Evolutionary conservation across 2,113 vertebrate species (phyloP).

Genomic region (Chrysemys picta): DNA sequence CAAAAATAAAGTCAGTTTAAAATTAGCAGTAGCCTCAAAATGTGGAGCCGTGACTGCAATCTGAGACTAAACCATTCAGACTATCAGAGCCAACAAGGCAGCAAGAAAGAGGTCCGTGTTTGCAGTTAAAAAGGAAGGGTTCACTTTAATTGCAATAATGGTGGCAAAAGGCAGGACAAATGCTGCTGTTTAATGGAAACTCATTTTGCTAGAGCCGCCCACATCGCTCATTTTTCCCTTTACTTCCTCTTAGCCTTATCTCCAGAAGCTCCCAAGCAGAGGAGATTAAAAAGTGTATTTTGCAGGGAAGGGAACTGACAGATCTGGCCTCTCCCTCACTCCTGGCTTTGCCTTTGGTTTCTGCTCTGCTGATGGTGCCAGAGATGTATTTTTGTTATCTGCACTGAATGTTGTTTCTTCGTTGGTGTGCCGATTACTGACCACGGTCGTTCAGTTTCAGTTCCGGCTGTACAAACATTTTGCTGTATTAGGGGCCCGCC

Average conservation of each 20-base stretch:
- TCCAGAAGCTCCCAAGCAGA: neutral
- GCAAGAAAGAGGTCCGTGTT: neutral
- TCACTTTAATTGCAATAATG: neutral
- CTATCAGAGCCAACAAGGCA: neutral
- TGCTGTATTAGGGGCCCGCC: neutral
- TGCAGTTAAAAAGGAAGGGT: neutral
- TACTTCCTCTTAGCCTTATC: neutral
- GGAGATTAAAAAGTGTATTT: neutral
- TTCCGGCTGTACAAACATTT: conserved; percentile 15
- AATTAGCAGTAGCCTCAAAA: conserved; percentile 12
- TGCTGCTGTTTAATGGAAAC: neutral
- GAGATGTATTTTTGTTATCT: neutral
- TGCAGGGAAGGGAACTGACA: neutral
- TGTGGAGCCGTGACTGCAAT: neutral
- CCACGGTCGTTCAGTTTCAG: neutral
- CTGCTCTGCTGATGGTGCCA: fast-evolving
- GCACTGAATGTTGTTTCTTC: neutral
- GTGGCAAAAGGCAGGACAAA: neutral
- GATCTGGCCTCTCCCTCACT: neutral
- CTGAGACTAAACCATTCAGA: neutral
- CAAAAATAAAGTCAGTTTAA: conserved; percentile 41
- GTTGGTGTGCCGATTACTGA: neutral
- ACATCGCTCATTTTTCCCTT: neutral
- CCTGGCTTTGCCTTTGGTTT: neutral
- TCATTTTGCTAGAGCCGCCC: neutral